Conservation (phyloP, 2,113 vertebrate species). For the Raja brachyura region DNA sequence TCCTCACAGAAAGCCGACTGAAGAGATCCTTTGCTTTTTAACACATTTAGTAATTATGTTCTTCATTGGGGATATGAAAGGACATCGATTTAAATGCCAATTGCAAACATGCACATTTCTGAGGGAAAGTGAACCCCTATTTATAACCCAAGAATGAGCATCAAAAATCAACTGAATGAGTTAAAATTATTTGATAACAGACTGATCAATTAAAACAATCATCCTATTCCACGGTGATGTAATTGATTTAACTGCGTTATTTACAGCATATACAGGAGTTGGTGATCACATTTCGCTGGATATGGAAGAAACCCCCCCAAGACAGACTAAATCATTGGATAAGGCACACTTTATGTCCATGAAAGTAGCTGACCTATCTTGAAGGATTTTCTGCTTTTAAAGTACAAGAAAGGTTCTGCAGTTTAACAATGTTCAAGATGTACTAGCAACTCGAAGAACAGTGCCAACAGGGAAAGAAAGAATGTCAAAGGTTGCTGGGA, state of each 20-base stretch:
- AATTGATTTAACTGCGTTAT: not conserved
- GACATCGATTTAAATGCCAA: not conserved
- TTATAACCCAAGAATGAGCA: not conserved
- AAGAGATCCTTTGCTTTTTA: not conserved
- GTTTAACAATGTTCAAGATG: not conserved
- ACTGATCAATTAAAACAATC: not conserved
- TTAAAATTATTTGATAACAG: not conserved
- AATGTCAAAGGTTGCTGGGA: not conserved
- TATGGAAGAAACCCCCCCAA: not conserved
- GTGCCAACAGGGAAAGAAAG: not conserved
- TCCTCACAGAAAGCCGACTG: not conserved
- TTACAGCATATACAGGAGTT: not conserved
- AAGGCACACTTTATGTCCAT: not conserved
- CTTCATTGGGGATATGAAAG: not conserved
- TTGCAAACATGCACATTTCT: not conserved
- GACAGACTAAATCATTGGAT: not conserved
- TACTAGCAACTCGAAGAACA: not conserved
- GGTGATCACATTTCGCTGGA: not conserved
- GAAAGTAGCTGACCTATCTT: not conserved
- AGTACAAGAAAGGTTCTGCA: not conserved
- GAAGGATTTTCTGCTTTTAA: not conserved
- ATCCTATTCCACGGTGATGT: not conserved
- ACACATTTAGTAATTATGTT: not conserved
- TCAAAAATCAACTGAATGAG: not conserved
- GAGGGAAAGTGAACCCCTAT: not conserved